phyloP scores from a whole-genome alignment of 2,888 invertebrate species.

The Eubasilissa splendida region DNA sequence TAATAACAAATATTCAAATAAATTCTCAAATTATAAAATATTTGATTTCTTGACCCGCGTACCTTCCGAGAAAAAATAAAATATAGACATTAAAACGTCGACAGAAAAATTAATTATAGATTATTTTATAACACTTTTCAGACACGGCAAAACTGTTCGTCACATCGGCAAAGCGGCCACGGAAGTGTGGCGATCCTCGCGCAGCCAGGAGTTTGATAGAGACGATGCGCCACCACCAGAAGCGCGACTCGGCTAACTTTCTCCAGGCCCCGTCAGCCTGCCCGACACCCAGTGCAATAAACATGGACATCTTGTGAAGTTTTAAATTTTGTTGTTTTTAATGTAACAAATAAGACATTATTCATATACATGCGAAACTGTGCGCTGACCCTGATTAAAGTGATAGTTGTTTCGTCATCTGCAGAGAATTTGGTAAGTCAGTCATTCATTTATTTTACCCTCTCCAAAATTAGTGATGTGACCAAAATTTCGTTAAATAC shows the following conservation, averaged over 20 bases:
- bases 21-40: not conserved
- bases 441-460: not conserved
- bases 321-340: slow-evolving; percentile 18
- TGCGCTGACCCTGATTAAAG: slow-evolving; percentile 2
- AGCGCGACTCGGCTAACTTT: slow-evolving; percentile 20
- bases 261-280: slow-evolving; percentile 19
- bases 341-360: slow-evolving; percentile 22
- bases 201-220: not conserved
- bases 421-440: slow-evolving; percentile 16
- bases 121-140: not conserved
- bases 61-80: not conserved
- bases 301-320: slow-evolving; percentile 39
- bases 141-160: not conserved
- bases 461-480: too few species aligned
- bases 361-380: slow-evolving; percentile 26
- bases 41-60: not conserved
- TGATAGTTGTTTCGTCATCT: not conserved
- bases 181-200: not conserved
- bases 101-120: not conserved
- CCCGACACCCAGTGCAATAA: slow-evolving; percentile 26
- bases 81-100: too few species aligned
- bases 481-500: too few species aligned
- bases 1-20: not conserved
- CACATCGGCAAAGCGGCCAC: too few species aligned
- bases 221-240: not conserved